Evolutionary conservation across 1,140 invertebrate genomes (phyloP), one percentile per base, ranked within the genome.

Genomic region (Varroa destructor): DNA sequence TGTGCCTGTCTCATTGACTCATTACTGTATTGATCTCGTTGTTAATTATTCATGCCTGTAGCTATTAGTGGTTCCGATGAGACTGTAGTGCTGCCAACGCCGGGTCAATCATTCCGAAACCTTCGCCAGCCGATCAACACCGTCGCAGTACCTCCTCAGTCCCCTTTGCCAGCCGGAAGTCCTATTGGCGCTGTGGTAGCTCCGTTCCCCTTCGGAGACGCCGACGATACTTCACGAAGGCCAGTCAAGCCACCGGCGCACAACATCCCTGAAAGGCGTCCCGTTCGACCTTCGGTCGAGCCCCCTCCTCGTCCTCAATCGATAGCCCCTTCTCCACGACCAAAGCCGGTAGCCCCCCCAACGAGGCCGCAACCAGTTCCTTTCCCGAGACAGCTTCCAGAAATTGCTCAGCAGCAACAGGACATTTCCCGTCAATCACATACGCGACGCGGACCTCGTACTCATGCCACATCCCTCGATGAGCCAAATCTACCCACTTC

Each of bases 191-290:
- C 61, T 4, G 40, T 46, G 40, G 61, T 67, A 1, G 61, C 61
- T 14, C 61, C 61, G 37, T 67, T 67, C 61, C 61, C 61, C 37
- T 67, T 67, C 61, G 61, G 61, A 40, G n/a, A 67, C 61, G 37
- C 40, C 14, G n/a, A 67, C 61, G 61, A 67, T 67, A 37, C 40
- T 5, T 37, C 36, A 12, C 40, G 36, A 14, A 40, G 40, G n/a
- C 40, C 40, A 14, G 10, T 12, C 4, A 14, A 8, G 8, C 37
- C 37, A 4, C 37, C 14, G 10, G 12, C 61, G 37, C 2, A 46
- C 14, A 2, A 2, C 40, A 3, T 58, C 57, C 12, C 12, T 46
- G 61, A 37, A 12, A 2, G 40, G 12, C 61, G 10, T 5, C 61
- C 61, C 1, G 37, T 46, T 40, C 61, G 61, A 40, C 14, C 61